Base-by-base conservation (phyloP, 2,113 vertebrate species). In the Poeciliopsis prolifica region DNA sequence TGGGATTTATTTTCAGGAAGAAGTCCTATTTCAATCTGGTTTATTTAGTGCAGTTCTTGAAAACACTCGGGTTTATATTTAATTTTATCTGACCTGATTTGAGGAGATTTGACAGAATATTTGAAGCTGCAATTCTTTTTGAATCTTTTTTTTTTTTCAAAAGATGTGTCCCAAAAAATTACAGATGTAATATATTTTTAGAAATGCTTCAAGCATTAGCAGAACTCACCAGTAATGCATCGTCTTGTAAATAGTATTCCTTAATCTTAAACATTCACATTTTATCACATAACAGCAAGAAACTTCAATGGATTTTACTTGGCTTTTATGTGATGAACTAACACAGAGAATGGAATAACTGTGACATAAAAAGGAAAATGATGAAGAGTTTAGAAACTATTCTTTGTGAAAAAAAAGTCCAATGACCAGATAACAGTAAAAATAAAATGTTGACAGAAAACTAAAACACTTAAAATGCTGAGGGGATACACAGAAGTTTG, bases 61-160 rank as follows among this genome's bases (percentile, higher is more conserved):
- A 58, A 24, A 19, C 24, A n/a, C 2, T 19, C 44, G 4, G 14
- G 44, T 26, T 62, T 82, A 73, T 77, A 77, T 77, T 35, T 72
- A 69, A 0, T 54, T 72, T 26, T 30, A 28, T 79, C 63, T 17
- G 31, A 28, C 24, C 58, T 1, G 17, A 64, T 30, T 61, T 44
- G 44, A 19, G 44, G 28, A 66, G 68, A 51, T 54, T 31, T 54
- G 3, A 11, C 22, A 37, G 4, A 54, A 63, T 76, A 11, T 78
- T 60, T 63, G 30, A 72, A 64, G 73, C 30, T 17, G 22, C 12
- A 14, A 54, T 70, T 44, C 40, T 69, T 77, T 68, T 51, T 3
- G 0, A 48, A 37, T 37, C 35, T 11, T 48, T 48, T 48, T 19
- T 17, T 42, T 42, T 42, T 42, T 42, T 42, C 40, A 42, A 42